Percentiles rank a stretch among this genome's conserved stretches.
Conservation (phyloP, 1,140 invertebrate genomes). For the Drosophila grimshawi region DNA sequence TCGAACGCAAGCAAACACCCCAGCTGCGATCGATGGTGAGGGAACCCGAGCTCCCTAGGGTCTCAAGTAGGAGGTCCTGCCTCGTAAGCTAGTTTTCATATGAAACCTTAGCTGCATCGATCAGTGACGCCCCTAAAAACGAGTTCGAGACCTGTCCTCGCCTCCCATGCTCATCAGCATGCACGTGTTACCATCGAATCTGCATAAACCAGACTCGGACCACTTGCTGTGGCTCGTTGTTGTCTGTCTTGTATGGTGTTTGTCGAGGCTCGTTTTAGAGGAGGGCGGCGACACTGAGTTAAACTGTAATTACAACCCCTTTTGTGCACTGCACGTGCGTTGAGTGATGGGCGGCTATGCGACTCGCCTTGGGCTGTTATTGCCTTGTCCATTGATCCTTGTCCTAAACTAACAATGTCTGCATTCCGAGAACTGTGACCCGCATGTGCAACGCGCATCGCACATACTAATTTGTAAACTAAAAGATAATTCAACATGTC, state of each 20-base stretch:
- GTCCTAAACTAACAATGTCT: conserved; percentile 71
- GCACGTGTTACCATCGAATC: conserved; percentile 67
- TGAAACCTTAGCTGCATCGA: conserved; percentile 47
- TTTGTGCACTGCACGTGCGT: conserved; percentile 71
- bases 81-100: conserved; percentile 17
- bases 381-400: conserved; percentile 51
- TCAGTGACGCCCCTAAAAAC: conserved; percentile 55
- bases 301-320: conserved; percentile 75
- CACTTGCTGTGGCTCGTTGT: background rate
- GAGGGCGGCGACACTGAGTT: conserved; percentile 65
- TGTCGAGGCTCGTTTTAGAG: conserved; percentile 40
- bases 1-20: conserved; percentile 35
- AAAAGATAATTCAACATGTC: conserved; percentile 63
- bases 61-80: conserved; percentile 65
- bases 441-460: conserved; percentile 52
- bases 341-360: conserved; percentile 60
- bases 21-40: conserved; percentile 44
- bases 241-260: conserved; percentile 35
- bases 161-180: conserved; percentile 55
- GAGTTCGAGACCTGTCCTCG: conserved; percentile 62
- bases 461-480: conserved; percentile 80
- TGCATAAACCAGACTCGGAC: conserved; percentile 57
- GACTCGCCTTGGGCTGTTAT: conserved; percentile 13
- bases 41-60: conserved; percentile 52
- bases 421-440: conserved; percentile 62